Evolutionary conservation across 2,888 invertebrate species (phyloP).

Genomic region (Odontomyia ornata): DNA sequence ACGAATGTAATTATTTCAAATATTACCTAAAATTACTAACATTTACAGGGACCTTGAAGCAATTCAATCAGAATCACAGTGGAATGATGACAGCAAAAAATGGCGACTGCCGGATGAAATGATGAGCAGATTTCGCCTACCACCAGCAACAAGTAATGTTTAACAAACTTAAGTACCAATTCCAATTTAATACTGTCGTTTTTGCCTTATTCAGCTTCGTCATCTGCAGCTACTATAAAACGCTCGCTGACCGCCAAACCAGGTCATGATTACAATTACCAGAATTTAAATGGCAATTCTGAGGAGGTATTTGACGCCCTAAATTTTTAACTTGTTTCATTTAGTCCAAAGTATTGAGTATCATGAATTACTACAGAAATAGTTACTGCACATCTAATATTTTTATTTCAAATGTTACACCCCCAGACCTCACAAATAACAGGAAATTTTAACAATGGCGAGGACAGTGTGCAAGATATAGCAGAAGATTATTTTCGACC

Average conservation of each 20-base stretch:
- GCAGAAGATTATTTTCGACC: conserved; percentile 79
- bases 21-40: not conserved
- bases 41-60: conserved; percentile 71
- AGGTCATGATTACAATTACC: not conserved
- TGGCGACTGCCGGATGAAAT: conserved; percentile 77
- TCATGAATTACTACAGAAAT: no score
- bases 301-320: conserved; percentile 17
- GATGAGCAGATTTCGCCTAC: conserved; percentile 73
- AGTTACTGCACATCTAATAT: no score
- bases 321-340: no score
- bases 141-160: conserved; percentile 66
- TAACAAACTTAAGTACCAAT: not conserved
- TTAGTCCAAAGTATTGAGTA: no score
- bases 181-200: not conserved
- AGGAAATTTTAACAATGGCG: conserved; percentile 61
- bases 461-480: conserved; percentile 63
- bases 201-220: not conserved
- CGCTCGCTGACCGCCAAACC: not conserved
- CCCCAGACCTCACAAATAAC: not conserved
- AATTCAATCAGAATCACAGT: conserved; percentile 73
- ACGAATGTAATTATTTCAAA: no score
- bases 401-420: not conserved
- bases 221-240: not conserved
- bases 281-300: not conserved
- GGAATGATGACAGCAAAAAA: conserved; percentile 78